Percentiles rank a stretch among this genome's conserved stretches.
Evolutionary conservation across 2,797 vertebrate genomes (phyloP).

Genomic region (Cuniculus paca): DNA sequence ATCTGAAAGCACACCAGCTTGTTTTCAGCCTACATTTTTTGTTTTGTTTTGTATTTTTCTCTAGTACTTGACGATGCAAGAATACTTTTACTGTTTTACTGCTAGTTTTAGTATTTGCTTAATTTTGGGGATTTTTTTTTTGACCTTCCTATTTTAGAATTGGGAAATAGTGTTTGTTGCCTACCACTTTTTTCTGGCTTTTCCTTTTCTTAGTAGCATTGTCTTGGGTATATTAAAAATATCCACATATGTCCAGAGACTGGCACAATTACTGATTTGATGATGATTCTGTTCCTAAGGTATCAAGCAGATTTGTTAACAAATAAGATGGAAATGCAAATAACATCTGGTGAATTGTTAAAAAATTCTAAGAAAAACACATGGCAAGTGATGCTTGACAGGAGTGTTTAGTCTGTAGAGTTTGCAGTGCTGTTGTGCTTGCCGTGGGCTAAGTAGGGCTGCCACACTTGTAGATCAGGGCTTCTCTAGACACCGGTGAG

Average conservation of each 20-base stretch:
- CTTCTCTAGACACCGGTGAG: slow-evolving; percentile 58
- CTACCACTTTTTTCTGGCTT: slow-evolving; percentile 44
- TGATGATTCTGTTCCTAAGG: background rate
- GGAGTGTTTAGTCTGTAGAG: slow-evolving; percentile 76
- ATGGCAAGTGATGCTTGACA: slow-evolving; percentile 70
- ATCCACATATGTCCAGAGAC: background rate
- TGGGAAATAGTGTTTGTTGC: slow-evolving; percentile 73
- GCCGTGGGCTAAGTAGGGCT: slow-evolving; percentile 85
- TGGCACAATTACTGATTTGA: slow-evolving; percentile 24
- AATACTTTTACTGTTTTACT: slow-evolving; percentile 44
- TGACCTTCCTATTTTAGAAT: slow-evolving; percentile 76
- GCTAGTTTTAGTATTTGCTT: slow-evolving; percentile 83
- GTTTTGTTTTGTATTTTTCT: slow-evolving; percentile 1
- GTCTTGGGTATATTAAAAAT: slow-evolving; percentile 58
- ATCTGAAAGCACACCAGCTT: background rate
- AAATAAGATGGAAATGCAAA: slow-evolving; percentile 60
- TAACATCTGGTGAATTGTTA: slow-evolving; percentile 69
- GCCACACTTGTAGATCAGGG: slow-evolving; percentile 72
- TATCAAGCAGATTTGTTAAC: slow-evolving; percentile 68
- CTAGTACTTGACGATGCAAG: background rate
- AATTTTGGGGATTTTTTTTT: slow-evolving; percentile 68
- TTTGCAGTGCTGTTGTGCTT: slow-evolving; percentile 87
- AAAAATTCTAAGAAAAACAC: slow-evolving; percentile 79
- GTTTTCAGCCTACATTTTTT: background rate
- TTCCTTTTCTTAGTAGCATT: background rate